Evolutionary conservation across 2,113 vertebrate genomes (phyloP), one percentile per base, ranked within the genome.

Genomic region (Conger conger): DNA sequence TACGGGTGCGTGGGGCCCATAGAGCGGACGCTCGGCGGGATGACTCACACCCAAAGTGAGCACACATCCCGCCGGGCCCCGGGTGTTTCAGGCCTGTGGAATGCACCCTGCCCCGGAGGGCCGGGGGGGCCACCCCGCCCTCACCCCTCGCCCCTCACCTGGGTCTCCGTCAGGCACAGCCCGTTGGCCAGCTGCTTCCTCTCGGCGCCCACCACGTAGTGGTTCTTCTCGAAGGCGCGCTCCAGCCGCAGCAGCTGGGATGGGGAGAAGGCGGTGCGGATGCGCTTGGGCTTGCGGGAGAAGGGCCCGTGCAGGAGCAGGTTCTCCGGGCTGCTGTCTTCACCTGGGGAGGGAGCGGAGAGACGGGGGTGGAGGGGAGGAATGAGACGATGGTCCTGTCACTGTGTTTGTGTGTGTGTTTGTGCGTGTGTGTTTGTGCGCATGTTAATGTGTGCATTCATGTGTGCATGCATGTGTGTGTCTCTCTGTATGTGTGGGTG

Each of bases 121-220:
- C 0, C 45, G 7, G 8, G 42, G 27, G 38, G 42, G 23, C 0
- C 2, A 7, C 45, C 40, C 77, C n/a, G 42, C 38, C 45, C 40
- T 68, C n/a, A 54, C 38, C 20, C 15, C 60, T 37, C n/a, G 18
- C 80, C 38, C 80, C 88, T 89, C 73, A 95, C 94, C 93, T 96
- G 94, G 9, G 93, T 95, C 89, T 96, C 95, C 0, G 96, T 96
- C 37, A 96, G 94, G 81, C 96, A 96, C 85, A 96, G 86, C 15
- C 93, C 94, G 20, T 93, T 95, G 82, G 96, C 96, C 84, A 96
- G 93, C 91, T 96, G 96, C 81, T 96, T 96, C 86, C 96, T 92
- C 89, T 96, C 96, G 0, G 94, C 94, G 50, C 96, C 96, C 13
- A 96, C 96, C 18, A 96, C 96, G 11, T 96, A 96, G 90, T 96